phyloP scores from a whole-genome alignment of 2,797 vertebrate genomes.

The Coilia nasus region DNA sequence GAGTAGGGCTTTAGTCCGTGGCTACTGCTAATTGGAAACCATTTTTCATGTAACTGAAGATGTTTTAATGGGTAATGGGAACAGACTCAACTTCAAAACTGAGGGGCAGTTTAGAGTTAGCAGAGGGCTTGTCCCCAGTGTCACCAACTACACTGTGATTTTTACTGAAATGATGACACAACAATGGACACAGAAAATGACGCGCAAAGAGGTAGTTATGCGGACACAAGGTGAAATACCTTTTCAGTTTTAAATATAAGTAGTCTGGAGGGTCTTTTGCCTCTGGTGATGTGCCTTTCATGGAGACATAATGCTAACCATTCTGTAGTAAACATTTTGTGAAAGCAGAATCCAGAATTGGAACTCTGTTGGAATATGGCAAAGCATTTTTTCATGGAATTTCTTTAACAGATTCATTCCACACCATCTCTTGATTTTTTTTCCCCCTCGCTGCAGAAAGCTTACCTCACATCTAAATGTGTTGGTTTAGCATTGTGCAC shows the following conservation, averaged over 20 bases:
- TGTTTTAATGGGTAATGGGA: not conserved
- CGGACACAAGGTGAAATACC: not conserved
- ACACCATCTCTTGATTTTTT: not conserved
- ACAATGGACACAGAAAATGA: not conserved
- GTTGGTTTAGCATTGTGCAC: not conserved
- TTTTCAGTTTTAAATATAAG: not conserved
- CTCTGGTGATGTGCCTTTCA: not conserved
- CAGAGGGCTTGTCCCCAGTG: not conserved
- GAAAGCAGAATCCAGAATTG: not conserved
- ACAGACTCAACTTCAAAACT: not conserved
- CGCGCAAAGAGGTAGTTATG: not conserved
- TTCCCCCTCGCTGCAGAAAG: not conserved
- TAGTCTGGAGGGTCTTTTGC: not conserved
- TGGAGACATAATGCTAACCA: not conserved
- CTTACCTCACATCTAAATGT: not conserved
- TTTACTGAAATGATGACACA: not conserved
- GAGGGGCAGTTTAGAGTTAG: not conserved
- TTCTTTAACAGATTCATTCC: not conserved
- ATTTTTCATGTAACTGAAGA: too few relatives aligned
- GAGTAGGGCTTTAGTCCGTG: too few relatives aligned
- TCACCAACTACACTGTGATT: not conserved
- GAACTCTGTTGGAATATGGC: not conserved
- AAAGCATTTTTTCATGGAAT: slow-evolving; percentile 6
- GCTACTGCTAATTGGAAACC: too few relatives aligned
- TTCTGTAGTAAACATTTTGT: not conserved